A percentile compares a stretch with the other conserved stretches of the same genome.
Evolutionary conservation across 1,140 invertebrate species (phyloP).

Genomic region (Portunus trituberculatus): DNA sequence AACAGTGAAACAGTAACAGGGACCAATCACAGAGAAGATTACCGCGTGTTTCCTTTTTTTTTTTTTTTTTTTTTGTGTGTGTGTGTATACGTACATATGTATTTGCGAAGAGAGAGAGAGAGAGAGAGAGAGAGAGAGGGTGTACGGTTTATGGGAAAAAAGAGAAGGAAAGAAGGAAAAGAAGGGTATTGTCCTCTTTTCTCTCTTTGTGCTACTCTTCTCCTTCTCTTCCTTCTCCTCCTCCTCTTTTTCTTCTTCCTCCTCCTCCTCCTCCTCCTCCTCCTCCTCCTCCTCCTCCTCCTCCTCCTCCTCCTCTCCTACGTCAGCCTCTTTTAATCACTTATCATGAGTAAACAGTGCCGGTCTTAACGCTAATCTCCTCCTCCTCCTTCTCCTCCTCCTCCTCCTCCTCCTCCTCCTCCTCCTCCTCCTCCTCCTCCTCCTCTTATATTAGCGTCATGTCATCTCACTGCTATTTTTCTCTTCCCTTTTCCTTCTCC

Average conservation of each 20-base stretch:
- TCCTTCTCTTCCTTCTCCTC: not conserved
- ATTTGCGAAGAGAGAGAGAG: not conserved
- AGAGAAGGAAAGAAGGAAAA: not conserved
- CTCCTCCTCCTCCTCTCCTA: too few relatives aligned
- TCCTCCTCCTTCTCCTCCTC: not conserved
- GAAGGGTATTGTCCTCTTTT: not conserved
- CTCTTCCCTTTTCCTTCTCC: not conserved
- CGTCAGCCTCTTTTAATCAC: not conserved
- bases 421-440: not conserved
- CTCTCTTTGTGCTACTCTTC: not conserved
- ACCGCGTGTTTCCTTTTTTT: too few relatives aligned
- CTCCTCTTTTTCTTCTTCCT: too few relatives aligned
- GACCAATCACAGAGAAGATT: too few relatives aligned
- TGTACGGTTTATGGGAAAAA: not conserved
- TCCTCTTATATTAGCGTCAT: not conserved
- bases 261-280: too few relatives aligned
- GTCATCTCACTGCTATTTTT: not conserved
- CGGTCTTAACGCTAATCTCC: not conserved
- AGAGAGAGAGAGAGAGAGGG: not conserved
- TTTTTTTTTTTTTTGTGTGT: not conserved
- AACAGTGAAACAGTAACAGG: too few relatives aligned
- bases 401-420: not conserved
- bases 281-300: too few relatives aligned
- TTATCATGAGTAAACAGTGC: conserved; percentile 16
- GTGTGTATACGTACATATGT: too few relatives aligned